Evolutionary conservation across 2,888 invertebrate genomes (phyloP), one percentile per base, ranked within the genome.

Genomic region (Myopa testacea): DNA sequence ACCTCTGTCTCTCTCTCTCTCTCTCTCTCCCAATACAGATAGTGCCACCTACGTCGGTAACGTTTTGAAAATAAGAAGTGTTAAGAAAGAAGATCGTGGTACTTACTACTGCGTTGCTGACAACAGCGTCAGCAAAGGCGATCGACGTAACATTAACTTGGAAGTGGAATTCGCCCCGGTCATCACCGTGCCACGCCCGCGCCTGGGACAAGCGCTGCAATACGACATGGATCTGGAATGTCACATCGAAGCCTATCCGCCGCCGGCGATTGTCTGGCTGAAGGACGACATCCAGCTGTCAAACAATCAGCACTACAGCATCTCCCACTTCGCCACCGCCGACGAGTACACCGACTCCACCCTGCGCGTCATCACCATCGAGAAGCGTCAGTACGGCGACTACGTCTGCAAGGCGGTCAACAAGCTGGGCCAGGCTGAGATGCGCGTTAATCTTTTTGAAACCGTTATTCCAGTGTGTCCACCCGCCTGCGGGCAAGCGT

Each of bases 221-320:
- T 97, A 96, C 85, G 96, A 98, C 84, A 97, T 97, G 94, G 96
- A 97, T 85, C 88, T 98, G 81, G 97, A 98, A 86, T 98, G 98
- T 85, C 97, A 97, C 88, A 95, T 97, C 16, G 96, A 96, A 87
- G 98, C 98, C 0, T 97, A 97, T 89, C 98, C 98, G 0, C 96
- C 96, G 4, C 98, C 98, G 0, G 96, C 95, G 1, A 96, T 98
- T 81, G 92, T 93, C 0, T 98, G 98, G 98, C 90, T 95, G 5
- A 97, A 97, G 87, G 96, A 96, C 75, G 94, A 94, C 69, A 91
- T 93, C 0, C 93, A 94, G 79, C 88, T 97, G 4, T 94, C 95
- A 0, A 96, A 96, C 86, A 97, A 97, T 88, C 97, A 97, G 86
- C 97, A 97, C 90, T 96, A 96, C 87, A 94, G 94, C 84, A 94